phyloP scores from a whole-genome alignment of 2,888 invertebrate genomes.

The Apoda limacodes region DNA sequence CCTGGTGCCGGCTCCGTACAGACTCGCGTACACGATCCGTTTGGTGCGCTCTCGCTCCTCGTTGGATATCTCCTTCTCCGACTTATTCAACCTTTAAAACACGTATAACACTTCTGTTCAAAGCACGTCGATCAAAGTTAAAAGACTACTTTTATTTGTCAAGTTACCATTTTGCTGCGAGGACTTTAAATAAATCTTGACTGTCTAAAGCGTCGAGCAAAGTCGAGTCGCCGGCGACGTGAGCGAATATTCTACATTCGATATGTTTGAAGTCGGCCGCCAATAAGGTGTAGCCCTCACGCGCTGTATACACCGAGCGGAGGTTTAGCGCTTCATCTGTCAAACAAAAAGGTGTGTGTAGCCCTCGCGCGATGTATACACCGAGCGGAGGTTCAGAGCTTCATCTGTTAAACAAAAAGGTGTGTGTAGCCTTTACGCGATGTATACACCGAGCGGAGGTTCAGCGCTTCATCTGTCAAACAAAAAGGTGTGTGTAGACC shows the following conservation, averaged over 20 bases:
- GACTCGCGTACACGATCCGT: constrained; percentile 56
- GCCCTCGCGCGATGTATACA: constrained; percentile 38
- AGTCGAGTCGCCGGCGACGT: constrained; percentile 37
- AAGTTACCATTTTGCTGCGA: constrained; percentile 49
- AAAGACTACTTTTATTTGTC: not conserved
- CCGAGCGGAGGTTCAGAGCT: constrained; percentile 42
- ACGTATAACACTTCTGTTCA: no score
- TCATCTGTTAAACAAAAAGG: no score
- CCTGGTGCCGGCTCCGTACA: constrained; percentile 60
- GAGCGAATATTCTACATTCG: constrained; percentile 62
- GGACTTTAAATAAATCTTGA: constrained; percentile 45
- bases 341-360: no score
- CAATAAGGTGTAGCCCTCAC: constrained; percentile 34
- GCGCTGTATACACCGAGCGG: constrained; percentile 42
- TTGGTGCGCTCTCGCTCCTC: constrained; percentile 60
- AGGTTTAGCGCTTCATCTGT: no score
- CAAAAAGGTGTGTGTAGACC: no score
- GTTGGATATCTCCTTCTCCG: constrained; percentile 24
- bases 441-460: constrained; percentile 45
- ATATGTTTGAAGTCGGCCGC: constrained; percentile 63
- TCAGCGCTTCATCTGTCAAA: no score
- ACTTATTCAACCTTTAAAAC: constrained; percentile 38
- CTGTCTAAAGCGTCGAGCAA: constrained; percentile 33
- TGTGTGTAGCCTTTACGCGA: constrained; percentile 31
- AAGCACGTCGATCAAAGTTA: no score